phyloP scores from a whole-genome alignment of 2,797 vertebrate genomes.

The Anabacerthia variegaticeps region DNA sequence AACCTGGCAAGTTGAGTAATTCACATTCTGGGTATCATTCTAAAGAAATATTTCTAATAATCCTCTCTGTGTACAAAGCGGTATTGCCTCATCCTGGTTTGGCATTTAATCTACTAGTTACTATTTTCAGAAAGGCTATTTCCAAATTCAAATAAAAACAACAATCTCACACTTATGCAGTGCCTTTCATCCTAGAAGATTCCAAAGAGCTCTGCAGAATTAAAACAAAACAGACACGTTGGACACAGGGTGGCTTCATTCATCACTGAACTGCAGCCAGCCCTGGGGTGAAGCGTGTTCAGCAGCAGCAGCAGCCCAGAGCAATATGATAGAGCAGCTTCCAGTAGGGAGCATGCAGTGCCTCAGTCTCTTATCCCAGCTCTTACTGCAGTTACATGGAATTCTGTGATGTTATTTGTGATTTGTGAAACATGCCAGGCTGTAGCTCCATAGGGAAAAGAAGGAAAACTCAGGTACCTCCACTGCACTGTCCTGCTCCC shows the following conservation, averaged over 20 bases:
- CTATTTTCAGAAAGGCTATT: constrained; percentile 69
- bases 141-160: constrained; percentile 64
- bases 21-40: constrained; percentile 69
- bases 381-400: background rate
- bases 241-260: constrained; percentile 48
- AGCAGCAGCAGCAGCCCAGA: background rate
- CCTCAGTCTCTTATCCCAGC: background rate
- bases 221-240: constrained; percentile 44
- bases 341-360: background rate
- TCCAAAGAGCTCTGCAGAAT: constrained; percentile 42
- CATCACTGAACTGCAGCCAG: constrained; percentile 5
- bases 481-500: background rate
- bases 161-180: constrained; percentile 50
- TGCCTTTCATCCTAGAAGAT: constrained; percentile 32
- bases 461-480: background rate
- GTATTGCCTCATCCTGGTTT: constrained; percentile 61
- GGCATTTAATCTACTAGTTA: constrained; percentile 63
- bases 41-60: constrained; percentile 72
- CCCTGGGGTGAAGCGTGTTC: background rate
- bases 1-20: constrained; percentile 69
- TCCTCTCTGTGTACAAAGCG: constrained; percentile 65
- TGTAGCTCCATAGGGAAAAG: background rate
- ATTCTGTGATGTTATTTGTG: background rate
- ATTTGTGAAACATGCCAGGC: background rate
- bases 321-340: background rate